Conservation (phyloP, 2,797 vertebrate genomes). For the Naso thynnoides region DNA sequence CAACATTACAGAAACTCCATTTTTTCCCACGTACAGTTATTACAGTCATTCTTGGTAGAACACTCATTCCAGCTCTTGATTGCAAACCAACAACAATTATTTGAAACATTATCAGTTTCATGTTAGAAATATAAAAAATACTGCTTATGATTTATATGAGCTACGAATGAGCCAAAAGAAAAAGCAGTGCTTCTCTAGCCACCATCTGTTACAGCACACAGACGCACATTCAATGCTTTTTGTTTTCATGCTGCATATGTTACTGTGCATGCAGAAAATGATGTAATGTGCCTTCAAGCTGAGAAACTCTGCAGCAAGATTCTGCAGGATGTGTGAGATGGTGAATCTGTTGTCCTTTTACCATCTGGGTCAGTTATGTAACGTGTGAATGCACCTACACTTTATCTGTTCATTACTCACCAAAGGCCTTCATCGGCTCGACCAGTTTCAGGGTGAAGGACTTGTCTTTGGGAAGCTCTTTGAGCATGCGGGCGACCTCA, state of each 20-base stretch:
- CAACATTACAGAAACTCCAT: not conserved
- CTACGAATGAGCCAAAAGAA: not conserved
- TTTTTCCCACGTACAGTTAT: not conserved
- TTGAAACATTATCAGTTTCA: not conserved
- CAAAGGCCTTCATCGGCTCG: constrained; percentile 96
- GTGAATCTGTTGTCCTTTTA: not conserved
- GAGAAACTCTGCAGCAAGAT: constrained; percentile 1
- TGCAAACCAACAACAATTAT: too few species aligned
- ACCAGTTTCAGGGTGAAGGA: constrained; percentile 91
- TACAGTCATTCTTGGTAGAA: not conserved
- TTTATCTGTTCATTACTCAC: constrained; percentile 84
- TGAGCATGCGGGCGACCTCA: constrained; percentile 96
- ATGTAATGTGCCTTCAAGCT: not conserved
- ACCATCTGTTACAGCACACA: not conserved
- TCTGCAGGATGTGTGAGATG: not conserved
- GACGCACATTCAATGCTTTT: not conserved
- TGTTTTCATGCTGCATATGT: not conserved
- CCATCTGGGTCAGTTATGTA: constrained; percentile 8
- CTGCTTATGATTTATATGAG: not conserved
- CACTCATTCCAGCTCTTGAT: not conserved
- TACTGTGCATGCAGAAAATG: not conserved
- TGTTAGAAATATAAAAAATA: not conserved
- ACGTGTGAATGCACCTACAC: not conserved
- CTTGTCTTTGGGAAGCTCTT: constrained; percentile 89
- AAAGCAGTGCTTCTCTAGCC: not conserved